A percentile compares a stretch with the other conserved stretches of the same genome.
These are phyloP conservation scores for Dolichopus griseipennis DNA, from an alignment of 2,888 invertebrate genomes.

Conservation along the genomic window DNA sequence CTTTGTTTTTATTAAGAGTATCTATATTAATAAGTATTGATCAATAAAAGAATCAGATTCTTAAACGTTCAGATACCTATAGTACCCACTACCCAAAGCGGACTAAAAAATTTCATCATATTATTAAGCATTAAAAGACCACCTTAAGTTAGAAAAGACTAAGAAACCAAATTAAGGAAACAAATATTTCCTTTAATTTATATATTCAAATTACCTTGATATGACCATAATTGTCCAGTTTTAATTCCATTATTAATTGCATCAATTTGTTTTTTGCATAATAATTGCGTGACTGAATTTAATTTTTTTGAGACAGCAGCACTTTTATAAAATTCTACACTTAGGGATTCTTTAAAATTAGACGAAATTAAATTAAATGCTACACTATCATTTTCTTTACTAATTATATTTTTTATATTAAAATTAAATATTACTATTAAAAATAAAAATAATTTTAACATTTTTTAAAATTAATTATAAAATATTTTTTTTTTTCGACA, in stretches of 20 bases:
- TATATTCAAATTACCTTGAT: background rate
- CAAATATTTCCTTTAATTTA: too few species aligned
- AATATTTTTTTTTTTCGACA: background rate
- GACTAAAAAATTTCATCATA: too few species aligned
- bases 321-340: background rate
- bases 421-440: background rate
- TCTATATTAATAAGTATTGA: too few species aligned
- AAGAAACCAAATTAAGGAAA: too few species aligned
- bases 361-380: background rate
- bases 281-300: background rate
- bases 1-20: too few species aligned
- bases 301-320: background rate
- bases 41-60: too few species aligned
- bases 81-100: too few species aligned
- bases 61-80: too few species aligned
- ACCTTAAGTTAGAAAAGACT: too few species aligned
- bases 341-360: background rate
- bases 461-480: background rate
- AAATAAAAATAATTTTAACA: background rate
- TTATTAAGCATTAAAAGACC: too few species aligned
- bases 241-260: background rate
- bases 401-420: background rate
- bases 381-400: background rate
- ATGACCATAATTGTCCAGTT: background rate
- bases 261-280: background rate